A percentile compares a stretch with the other conserved stretches of the same genome.
Evolutionary conservation across 1,140 invertebrate species (phyloP).

Genomic region (Nasonia vitripennis): DNA sequence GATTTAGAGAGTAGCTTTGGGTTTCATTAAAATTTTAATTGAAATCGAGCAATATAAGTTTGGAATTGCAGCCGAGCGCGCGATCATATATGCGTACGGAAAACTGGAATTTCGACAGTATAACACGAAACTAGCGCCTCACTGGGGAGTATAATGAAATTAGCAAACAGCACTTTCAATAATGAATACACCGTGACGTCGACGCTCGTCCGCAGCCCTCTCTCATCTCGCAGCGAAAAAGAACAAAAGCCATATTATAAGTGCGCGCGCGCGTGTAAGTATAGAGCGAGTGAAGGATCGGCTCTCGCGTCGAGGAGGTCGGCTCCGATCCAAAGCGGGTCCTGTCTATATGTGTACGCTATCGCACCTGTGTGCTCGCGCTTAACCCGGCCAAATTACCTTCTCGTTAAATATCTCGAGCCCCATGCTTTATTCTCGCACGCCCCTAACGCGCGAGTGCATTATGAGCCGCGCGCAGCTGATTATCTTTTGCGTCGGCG

Average conservation of each 20-base stretch:
- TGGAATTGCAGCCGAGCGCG: too few relatives aligned
- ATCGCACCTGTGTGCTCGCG: slow-evolving; percentile 53
- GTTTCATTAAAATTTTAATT: too few relatives aligned
- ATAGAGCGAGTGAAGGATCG: neutral
- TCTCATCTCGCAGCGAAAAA: neutral
- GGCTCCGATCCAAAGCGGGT: neutral
- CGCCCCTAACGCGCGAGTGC: slow-evolving; percentile 61
- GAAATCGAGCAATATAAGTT: too few relatives aligned
- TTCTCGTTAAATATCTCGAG: slow-evolving; percentile 70
- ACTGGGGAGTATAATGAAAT: neutral
- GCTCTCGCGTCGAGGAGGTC: slow-evolving; percentile 1
- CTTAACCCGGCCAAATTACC: slow-evolving; percentile 65
- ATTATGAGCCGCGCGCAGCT: slow-evolving; percentile 61
- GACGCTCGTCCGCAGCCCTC: neutral
- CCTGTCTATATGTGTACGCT: slow-evolving; percentile 21
- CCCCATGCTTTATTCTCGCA: slow-evolving; percentile 67
- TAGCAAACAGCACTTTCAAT: neutral
- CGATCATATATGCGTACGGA: neutral
- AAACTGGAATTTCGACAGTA: neutral
- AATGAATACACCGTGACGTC: neutral
- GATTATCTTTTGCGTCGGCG: slow-evolving; percentile 67
- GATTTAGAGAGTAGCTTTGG: too few relatives aligned
- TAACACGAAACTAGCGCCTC: neutral
- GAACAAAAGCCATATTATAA: slow-evolving; percentile 38
- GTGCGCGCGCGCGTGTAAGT: neutral